Evolutionary conservation across 2,888 invertebrate genomes (phyloP).

Genomic region (Catocala nupta): DNA sequence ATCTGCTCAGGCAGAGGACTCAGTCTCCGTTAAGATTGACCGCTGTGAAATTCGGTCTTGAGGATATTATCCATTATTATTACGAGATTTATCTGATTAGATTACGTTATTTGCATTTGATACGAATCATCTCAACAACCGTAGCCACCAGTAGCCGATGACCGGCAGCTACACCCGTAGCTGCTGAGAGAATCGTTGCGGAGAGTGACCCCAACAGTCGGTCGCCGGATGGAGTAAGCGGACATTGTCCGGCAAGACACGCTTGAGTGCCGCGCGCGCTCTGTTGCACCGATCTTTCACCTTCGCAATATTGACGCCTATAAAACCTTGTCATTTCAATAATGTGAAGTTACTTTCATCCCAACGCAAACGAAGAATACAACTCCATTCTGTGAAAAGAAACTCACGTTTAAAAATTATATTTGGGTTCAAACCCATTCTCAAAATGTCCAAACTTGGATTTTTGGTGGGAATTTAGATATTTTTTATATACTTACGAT

Average conservation of each 20-base stretch:
- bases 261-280: conserved; percentile 81
- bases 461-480: conserved; percentile 72
- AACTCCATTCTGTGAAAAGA: conserved; percentile 69
- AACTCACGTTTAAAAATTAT: conserved; percentile 58
- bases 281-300: conserved; percentile 85
- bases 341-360: conserved; percentile 85
- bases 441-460: conserved; percentile 73
- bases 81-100: background rate
- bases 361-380: conserved; percentile 80
- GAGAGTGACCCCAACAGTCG: conserved; percentile 65
- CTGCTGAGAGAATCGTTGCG: conserved; percentile 37
- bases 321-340: conserved; percentile 86
- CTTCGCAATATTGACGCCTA: conserved; percentile 87
- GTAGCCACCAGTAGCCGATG: conserved; percentile 9
- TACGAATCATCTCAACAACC: background rate
- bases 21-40: too few species aligned
- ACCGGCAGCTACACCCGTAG: conserved; percentile 23
- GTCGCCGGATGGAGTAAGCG: conserved; percentile 80
- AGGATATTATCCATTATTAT: too few species aligned
- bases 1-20: too few species aligned
- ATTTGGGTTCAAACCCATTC: conserved; percentile 80
- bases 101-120: too few species aligned
- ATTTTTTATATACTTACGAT: conserved; percentile 2
- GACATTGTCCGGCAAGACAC: conserved; percentile 83
- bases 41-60: too few species aligned